Conservation (phyloP, 2,888 invertebrate genomes). For the Phalangium opilio region DNA sequence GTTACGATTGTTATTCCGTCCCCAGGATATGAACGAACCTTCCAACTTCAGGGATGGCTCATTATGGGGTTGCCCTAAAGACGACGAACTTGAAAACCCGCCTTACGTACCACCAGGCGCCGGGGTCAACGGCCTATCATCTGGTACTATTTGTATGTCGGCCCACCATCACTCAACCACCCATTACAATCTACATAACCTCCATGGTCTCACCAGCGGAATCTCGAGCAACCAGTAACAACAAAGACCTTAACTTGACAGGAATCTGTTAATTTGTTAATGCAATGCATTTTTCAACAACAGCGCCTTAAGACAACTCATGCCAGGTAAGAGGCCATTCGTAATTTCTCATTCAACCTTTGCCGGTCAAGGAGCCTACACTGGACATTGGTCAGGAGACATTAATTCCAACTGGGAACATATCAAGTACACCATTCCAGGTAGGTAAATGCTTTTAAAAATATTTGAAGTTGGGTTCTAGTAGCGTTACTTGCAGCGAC, state of each 20-base stretch:
- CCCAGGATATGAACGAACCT: slow-evolving; percentile 55
- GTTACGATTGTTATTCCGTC: too few species aligned
- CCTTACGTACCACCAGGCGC: slow-evolving; percentile 58
- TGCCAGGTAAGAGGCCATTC: slow-evolving; percentile 52
- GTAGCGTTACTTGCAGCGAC: slow-evolving; percentile 29
- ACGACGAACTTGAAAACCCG: slow-evolving; percentile 44
- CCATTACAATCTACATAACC: slow-evolving; percentile 64
- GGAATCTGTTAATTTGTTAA: too few species aligned
- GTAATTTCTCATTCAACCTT: slow-evolving; percentile 64
- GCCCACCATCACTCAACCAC: slow-evolving; percentile 48
- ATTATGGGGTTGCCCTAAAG: slow-evolving; percentile 39
- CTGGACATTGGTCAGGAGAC: slow-evolving; percentile 76
- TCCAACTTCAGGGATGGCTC: slow-evolving; percentile 60
- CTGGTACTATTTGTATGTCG: slow-evolving; percentile 66
- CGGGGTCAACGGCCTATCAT: slow-evolving; percentile 40
- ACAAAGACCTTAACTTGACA: too few species aligned
- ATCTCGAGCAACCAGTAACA: too few species aligned
- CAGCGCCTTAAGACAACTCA: slow-evolving; percentile 17
- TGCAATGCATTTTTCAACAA: too few species aligned
- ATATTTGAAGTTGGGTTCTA: too few species aligned
- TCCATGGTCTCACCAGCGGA: slow-evolving; percentile 44
- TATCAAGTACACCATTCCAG: slow-evolving; percentile 42
- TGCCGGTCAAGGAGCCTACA: slow-evolving; percentile 53
- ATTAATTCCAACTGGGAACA: slow-evolving; percentile 59
- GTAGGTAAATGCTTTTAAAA: too few species aligned